These are phyloP conservation scores for Rhagophthalmus giganteus DNA, from an alignment of 2,888 invertebrate genomes.

Conservation along the genomic window DNA sequence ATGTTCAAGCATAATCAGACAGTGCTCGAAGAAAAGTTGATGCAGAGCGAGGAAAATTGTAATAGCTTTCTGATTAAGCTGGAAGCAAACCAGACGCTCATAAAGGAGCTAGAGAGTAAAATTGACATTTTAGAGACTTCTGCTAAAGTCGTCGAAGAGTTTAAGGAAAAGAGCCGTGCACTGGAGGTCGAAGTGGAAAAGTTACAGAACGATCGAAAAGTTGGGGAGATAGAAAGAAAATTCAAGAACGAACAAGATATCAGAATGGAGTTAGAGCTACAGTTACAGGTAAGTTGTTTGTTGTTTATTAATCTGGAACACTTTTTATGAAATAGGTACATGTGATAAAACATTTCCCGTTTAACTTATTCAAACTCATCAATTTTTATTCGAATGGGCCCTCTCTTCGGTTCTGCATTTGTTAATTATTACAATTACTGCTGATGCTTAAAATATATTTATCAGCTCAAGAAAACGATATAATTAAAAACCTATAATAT, in stretches of 20 bases:
- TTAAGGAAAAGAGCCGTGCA: constrained; percentile 55
- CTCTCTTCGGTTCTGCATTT: too few species aligned
- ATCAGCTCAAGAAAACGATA: too few species aligned
- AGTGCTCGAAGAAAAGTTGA: constrained; percentile 38
- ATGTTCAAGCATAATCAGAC: constrained; percentile 10
- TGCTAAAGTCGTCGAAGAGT: constrained; percentile 55
- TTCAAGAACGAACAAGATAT: constrained; percentile 27
- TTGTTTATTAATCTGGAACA: background rate
- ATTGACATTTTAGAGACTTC: constrained; percentile 56
- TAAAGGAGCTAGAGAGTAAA: constrained; percentile 59
- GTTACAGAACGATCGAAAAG: constrained; percentile 46
- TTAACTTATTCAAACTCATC: too few species aligned
- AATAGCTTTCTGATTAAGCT: constrained; percentile 53
- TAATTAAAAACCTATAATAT: too few species aligned
- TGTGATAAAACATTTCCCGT: too few species aligned
- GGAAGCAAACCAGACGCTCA: constrained; percentile 57
- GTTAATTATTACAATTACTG: too few species aligned
- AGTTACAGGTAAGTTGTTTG: constrained; percentile 36
- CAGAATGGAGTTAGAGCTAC: constrained; percentile 25
- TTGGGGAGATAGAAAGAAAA: constrained; percentile 45
- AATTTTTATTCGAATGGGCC: too few species aligned
- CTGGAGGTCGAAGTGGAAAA: constrained; percentile 56
- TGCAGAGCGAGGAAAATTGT: constrained; percentile 49
- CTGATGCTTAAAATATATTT: too few species aligned
- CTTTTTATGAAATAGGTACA: background rate